Evolutionary conservation across 2,113 vertebrate species (phyloP).

Genomic region (Tachuris rubrigastra): DNA sequence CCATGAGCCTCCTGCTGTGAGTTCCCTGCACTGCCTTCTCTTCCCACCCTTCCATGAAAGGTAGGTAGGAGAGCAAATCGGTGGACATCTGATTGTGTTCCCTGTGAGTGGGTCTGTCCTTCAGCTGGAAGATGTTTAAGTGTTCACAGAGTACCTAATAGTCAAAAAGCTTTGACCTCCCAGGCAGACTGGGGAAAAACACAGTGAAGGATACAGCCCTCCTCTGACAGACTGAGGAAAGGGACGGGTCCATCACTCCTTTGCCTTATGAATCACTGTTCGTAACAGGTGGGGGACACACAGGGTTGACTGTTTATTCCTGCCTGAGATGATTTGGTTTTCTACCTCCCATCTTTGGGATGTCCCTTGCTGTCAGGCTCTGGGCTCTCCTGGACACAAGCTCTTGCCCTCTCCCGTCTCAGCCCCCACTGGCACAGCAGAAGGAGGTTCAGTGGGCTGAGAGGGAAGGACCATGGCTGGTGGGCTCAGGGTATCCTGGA

Average conservation of each 20-base stretch:
- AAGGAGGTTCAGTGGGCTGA: background rate
- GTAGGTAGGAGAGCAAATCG: background rate
- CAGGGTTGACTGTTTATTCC: background rate
- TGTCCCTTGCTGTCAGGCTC: background rate
- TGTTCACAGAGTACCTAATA: background rate
- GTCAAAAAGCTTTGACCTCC: background rate
- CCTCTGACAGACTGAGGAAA: background rate
- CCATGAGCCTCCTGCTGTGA: background rate
- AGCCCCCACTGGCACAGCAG: background rate
- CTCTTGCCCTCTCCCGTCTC: background rate
- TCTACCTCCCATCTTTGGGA: background rate
- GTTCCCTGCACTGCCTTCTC: background rate
- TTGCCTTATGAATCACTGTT: fast-evolving
- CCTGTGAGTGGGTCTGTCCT: background rate
- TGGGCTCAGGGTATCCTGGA: background rate
- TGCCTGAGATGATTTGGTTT: background rate
- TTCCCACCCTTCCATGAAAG: background rate
- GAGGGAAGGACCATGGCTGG: background rate
- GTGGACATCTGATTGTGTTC: background rate
- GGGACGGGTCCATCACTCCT: background rate
- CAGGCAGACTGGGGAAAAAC: background rate
- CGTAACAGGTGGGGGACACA: background rate
- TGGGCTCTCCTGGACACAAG: background rate
- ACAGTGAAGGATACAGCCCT: background rate
- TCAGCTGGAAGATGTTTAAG: background rate